phyloP scores from a whole-genome alignment of 2,888 invertebrate species.

The Sericinus montela region DNA sequence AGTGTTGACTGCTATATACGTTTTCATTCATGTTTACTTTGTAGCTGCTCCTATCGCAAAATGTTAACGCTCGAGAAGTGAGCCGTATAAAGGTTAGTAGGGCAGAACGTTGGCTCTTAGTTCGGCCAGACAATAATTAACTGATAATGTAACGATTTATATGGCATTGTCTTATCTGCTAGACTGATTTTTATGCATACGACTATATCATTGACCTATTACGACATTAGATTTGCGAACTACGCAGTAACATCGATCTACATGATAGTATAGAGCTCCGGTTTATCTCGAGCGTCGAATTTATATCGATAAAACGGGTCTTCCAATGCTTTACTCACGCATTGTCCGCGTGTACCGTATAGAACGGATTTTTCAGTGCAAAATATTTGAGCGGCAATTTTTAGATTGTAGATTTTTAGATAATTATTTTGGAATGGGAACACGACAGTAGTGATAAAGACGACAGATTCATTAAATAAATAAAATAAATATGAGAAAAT shows the following conservation, averaged over 20 bases:
- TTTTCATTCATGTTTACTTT: constrained; percentile 7
- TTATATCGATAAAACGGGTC: constrained; percentile 19
- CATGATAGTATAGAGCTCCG: constrained; percentile 24
- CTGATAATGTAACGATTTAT: constrained; percentile 16
- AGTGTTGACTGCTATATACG: not conserved
- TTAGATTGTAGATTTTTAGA: constrained; percentile 3
- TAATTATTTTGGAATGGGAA: not conserved
- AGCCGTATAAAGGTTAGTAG: constrained; percentile 52
- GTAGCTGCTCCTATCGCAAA: constrained; percentile 1
- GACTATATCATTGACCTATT: constrained; percentile 53
- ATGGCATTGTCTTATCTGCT: constrained; percentile 10
- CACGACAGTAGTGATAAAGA: not conserved
- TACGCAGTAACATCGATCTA: constrained; percentile 43
- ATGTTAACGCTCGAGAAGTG: constrained; percentile 8
- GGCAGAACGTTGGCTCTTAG: constrained; percentile 35
- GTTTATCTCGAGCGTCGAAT: constrained; percentile 32
- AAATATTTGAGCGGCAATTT: not conserved
- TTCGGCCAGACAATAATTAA: constrained; percentile 7
- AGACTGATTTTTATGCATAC: constrained; percentile 28
- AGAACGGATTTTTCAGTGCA: not conserved
- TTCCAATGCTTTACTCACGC: constrained; percentile 13
- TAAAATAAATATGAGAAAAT: too few relatives aligned
- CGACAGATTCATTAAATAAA: not conserved
- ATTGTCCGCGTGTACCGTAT: constrained; percentile 11
- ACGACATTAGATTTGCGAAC: constrained; percentile 35